Base-by-base conservation (phyloP, 2,888 invertebrate genomes). In the Argyresthia albistria region DNA sequence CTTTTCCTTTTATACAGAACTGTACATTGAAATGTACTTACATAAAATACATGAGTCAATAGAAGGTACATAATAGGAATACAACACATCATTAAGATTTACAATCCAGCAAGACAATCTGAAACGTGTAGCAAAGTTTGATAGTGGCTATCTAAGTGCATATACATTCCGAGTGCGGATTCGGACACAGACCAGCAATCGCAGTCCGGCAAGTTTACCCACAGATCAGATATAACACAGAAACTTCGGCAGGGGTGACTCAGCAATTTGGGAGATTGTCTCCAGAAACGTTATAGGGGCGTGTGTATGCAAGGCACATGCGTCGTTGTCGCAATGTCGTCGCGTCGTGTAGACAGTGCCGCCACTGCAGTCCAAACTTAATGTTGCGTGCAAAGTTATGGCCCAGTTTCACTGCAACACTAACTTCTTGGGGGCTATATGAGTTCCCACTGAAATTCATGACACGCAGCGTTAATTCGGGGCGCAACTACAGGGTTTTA, bases 361-460 rank as follows among this genome's bases (percentile, higher is more conserved):
- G 76, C 73, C 71, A 69, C 71, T 70, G 70, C 67, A 50, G 68
- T 68, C 69, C 70, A 67, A 71, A 77, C 70, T 83, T 82, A 84
- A 84, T 83, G 83, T 84, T 75, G 81, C 81, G 78, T 82, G 80
- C 74, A 69, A 79, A 84, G 75, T 82, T 80, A 82, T 76, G 69
- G 76, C 70, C 71, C 69, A 72, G 74, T 76, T 73, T 66, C 68
- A 60, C 73, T 80, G 76, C 78, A 77, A 72, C 76, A 63, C 76
- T 69, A 74, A 78, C 75, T 76, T 70, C 68, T 45, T 51, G 45
- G 69, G 67, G 61, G 61, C 64, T 68, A 61, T 67, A 70, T 66
- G 72, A 72, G 65, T 65, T 76, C 63, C 70, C 70, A 62, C 64
- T 70, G 68, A 71, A 70, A 75, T 75, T 73, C 73, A 69, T 63